Conservation (phyloP, 2,888 invertebrate species). For the Erebia epiphron region DNA sequence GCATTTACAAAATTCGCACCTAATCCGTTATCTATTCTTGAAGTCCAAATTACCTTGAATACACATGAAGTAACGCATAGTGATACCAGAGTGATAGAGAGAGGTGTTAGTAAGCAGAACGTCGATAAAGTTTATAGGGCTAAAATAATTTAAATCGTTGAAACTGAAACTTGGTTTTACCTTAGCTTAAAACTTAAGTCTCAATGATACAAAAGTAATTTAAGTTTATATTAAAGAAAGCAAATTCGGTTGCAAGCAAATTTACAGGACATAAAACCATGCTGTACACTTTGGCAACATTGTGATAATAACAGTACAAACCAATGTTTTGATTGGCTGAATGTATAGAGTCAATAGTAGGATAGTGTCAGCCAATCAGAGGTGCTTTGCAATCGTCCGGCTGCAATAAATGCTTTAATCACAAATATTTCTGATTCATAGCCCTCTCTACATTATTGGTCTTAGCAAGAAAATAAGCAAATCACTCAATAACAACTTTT, state of each 20-base stretch:
- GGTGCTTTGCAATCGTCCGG: too few species aligned
- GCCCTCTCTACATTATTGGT: too few species aligned
- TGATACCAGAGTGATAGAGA: conserved; percentile 62
- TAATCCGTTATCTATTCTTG: conserved; percentile 81
- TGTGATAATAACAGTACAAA: neutral
- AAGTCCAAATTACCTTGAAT: conserved; percentile 75
- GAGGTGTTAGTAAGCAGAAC: conserved; percentile 70
- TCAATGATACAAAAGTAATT: too few species aligned
- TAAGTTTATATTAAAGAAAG: too few species aligned
- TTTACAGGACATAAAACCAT: neutral
- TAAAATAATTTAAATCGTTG: conserved; percentile 26
- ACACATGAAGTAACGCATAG: conserved; percentile 35
- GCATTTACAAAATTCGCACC: conserved; percentile 79
- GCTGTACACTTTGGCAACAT: neutral
- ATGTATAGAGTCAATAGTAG: too few species aligned
- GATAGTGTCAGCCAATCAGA: too few species aligned
- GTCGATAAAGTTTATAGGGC: conserved; percentile 23
- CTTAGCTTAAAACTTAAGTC: too few species aligned
- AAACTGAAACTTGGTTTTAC: conserved; percentile 26
- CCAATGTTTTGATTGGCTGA: too few species aligned
- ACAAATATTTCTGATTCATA: too few species aligned
- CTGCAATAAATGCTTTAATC: too few species aligned
- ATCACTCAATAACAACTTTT: neutral
- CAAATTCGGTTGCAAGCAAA: neutral
- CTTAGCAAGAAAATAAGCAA: neutral